phyloP scores from a whole-genome alignment of 1,140 invertebrate species.

The Stegodyphus dumicola region DNA sequence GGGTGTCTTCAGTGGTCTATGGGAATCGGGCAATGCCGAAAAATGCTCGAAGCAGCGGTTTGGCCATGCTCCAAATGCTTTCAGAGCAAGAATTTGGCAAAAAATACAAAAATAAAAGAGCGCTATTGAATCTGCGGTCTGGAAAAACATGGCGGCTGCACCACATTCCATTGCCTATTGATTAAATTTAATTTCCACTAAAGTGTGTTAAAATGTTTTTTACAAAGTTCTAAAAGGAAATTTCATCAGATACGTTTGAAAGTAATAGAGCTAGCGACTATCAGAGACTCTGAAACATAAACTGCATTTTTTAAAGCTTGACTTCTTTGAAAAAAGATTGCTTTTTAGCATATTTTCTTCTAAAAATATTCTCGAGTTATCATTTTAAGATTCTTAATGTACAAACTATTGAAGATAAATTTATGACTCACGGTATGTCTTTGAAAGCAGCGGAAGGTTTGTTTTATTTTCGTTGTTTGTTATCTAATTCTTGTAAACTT shows the following conservation, averaged over 20 bases:
- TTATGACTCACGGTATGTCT: too few relatives aligned
- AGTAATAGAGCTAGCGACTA: too few relatives aligned
- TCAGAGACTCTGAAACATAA: too few relatives aligned
- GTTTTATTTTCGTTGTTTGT: too few relatives aligned
- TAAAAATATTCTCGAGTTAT: too few relatives aligned
- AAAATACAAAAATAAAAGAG: constrained; percentile 36
- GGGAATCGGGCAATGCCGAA: constrained; percentile 24
- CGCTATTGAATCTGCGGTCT: constrained; percentile 53
- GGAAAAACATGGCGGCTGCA: constrained; percentile 31
- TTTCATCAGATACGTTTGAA: constrained; percentile 3
- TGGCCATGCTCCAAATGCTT: constrained; percentile 55
- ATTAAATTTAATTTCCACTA: constrained; percentile 59
- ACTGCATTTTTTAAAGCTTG: too few relatives aligned
- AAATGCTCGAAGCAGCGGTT: constrained; percentile 34
- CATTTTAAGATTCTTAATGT: too few relatives aligned
- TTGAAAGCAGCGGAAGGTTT: too few relatives aligned
- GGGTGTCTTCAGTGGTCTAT: constrained; percentile 6
- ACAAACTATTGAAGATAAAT: too few relatives aligned
- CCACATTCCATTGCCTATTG: constrained; percentile 56
- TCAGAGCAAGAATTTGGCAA: constrained; percentile 37
- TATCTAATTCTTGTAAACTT: too few relatives aligned
- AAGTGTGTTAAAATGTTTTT: constrained; percentile 53
- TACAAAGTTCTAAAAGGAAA: constrained; percentile 14
- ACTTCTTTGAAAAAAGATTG: too few relatives aligned
- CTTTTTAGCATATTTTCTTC: too few relatives aligned